Evolutionary conservation across 2,113 vertebrate genomes (phyloP).

Genomic region (Macheiramphus alcinus): DNA sequence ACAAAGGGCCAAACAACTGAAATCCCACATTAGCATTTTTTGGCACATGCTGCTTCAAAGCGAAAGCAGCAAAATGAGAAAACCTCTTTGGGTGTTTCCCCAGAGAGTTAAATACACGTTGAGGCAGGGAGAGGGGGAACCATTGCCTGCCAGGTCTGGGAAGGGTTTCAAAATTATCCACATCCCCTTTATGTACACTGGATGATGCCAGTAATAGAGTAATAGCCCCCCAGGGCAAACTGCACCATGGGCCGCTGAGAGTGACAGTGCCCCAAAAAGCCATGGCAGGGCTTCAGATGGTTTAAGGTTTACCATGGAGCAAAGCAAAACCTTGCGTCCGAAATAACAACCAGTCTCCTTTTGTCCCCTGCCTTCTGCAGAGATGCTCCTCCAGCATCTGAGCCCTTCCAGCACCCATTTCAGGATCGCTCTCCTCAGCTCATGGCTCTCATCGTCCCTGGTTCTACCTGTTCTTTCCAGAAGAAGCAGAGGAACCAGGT

Average conservation of each 20-base stretch:
- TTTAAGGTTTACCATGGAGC: not conserved
- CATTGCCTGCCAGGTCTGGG: not conserved
- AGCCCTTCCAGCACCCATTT: not conserved
- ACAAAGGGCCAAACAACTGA: not conserved
- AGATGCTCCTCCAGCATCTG: not conserved
- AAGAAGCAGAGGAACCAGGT: not conserved
- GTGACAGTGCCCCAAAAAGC: fast-evolving
- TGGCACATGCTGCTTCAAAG: not conserved
- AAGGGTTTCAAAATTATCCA: not conserved
- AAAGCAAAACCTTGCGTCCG: fast-evolving
- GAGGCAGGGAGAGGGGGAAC: not conserved
- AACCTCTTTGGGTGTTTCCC: not conserved
- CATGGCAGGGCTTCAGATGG: not conserved
- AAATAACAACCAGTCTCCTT: not conserved
- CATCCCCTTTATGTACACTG: not conserved
- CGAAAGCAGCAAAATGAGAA: not conserved
- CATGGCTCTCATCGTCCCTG: not conserved
- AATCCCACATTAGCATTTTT: not conserved
- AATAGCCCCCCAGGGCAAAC: not conserved
- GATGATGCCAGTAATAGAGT: no score
- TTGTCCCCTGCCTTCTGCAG: fast-evolving
- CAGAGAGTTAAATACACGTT: fast-evolving
- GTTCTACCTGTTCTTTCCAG: not conserved
- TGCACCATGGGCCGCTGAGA: fast-evolving
- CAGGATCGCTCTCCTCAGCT: fast-evolving